Conservation (phyloP, 2,113 vertebrate genomes). For the Ptychochromis oligacanthus region DNA sequence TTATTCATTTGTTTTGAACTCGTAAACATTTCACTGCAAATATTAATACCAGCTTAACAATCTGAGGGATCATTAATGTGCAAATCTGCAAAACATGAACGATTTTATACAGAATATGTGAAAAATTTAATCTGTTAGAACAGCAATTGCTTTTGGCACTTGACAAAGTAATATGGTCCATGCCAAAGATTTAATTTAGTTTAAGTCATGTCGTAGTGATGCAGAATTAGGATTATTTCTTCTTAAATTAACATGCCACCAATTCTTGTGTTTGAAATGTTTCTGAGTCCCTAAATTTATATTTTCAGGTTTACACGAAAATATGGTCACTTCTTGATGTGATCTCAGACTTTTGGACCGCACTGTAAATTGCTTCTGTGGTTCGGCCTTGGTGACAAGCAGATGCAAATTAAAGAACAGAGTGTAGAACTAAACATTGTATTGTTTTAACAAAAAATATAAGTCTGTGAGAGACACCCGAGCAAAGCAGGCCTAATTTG, state of each 20-base stretch:
- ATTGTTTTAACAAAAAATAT: background rate
- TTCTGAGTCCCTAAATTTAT: background rate
- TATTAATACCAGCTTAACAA: too few relatives aligned
- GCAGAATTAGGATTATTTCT: background rate
- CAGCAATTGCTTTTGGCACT: background rate
- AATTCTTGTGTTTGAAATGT: background rate
- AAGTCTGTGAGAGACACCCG: background rate
- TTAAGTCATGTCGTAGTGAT: background rate
- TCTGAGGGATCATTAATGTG: background rate
- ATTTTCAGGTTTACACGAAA: background rate
- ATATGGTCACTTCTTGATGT: background rate
- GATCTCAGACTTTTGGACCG: background rate
- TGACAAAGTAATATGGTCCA: background rate
- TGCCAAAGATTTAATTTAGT: background rate
- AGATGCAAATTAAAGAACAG: background rate
- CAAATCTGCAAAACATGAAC: background rate
- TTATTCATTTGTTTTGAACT: too few relatives aligned
- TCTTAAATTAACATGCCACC: background rate
- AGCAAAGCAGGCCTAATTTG: constrained; percentile 15
- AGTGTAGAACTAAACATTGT: background rate
- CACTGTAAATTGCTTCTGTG: background rate
- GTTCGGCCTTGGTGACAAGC: background rate
- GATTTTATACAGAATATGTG: background rate
- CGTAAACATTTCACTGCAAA: too few relatives aligned
- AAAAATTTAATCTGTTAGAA: background rate